phyloP scores from a whole-genome alignment of 2,888 invertebrate genomes.

The Encarsia formosa region DNA sequence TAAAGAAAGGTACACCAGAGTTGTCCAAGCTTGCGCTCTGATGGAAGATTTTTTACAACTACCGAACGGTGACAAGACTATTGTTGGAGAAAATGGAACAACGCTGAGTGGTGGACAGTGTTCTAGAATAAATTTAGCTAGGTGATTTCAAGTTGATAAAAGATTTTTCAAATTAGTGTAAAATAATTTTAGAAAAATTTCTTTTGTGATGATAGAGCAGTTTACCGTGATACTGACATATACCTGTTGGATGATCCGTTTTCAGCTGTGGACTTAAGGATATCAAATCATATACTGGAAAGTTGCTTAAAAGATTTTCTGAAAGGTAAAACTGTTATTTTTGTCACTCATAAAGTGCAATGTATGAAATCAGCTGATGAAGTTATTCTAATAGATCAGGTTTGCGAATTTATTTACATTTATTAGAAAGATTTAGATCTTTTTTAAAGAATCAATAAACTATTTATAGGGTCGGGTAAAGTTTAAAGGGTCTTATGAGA shows the following conservation, averaged over 20 bases:
- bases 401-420: too few species aligned
- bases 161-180: too few species aligned
- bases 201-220: conserved; percentile 44
- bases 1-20: conserved; percentile 52
- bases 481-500: conserved; percentile 56
- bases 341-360: conserved; percentile 82
- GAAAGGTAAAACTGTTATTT: conserved; percentile 63
- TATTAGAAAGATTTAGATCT: too few species aligned
- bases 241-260: conserved; percentile 77
- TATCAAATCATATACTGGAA: conserved; percentile 71
- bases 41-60: conserved; percentile 66
- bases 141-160: too few species aligned
- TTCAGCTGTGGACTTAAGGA: conserved; percentile 73
- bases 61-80: conserved; percentile 67
- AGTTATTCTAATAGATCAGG: conserved; percentile 64
- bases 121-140: conserved; percentile 64
- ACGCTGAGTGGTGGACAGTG: conserved; percentile 77
- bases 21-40: conserved; percentile 64
- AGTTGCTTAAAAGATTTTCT: conserved; percentile 66
- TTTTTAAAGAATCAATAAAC: too few species aligned
- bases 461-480: conserved; percentile 64
- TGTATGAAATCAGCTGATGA: conserved; percentile 64
- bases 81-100: conserved; percentile 75
- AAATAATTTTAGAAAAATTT: neutral
- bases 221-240: conserved; percentile 69